phyloP scores from a whole-genome alignment of 2,797 vertebrate species.

The Lacerta bilineata region DNA sequence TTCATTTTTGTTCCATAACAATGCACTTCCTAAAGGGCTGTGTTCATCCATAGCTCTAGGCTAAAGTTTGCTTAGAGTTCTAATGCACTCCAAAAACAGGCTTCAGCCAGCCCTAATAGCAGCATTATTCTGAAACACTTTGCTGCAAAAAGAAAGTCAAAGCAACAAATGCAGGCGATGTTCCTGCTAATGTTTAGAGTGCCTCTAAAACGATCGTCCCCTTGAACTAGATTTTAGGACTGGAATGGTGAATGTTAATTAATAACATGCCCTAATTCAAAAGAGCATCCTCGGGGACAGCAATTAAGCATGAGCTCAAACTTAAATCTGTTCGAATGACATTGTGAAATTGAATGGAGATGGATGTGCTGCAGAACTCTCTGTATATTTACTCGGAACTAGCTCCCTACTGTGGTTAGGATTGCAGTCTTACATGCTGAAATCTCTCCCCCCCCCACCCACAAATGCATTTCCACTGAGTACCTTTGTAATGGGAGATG shows the following conservation, averaged over 20 bases:
- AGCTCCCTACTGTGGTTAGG: background rate
- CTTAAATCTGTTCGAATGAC: conserved; percentile 16
- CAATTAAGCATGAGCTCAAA: conserved; percentile 36
- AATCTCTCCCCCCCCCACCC: too few species aligned
- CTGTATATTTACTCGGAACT: background rate
- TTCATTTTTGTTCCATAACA: conserved; percentile 10
- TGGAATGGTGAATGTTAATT: conserved; percentile 38
- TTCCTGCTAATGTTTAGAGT: background rate
- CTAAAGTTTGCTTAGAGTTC: background rate
- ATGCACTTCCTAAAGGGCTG: background rate
- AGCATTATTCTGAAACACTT: conserved; percentile 24
- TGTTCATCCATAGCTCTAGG: background rate
- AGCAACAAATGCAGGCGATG: background rate
- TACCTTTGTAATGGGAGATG: background rate
- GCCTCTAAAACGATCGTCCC: background rate
- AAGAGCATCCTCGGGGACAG: conserved; percentile 8
- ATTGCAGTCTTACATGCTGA: background rate
- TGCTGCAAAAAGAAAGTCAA: background rate
- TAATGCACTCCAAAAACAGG: background rate
- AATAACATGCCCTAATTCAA: conserved; percentile 35
- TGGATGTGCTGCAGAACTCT: background rate
- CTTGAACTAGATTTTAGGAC: conserved; percentile 35
- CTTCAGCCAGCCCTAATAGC: conserved; percentile 6
- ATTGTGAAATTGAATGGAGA: conserved; percentile 6
- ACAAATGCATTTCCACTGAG: background rate